Evolutionary conservation across 2,888 invertebrate genomes (phyloP).

Genomic region (Conus canariensis): DNA sequence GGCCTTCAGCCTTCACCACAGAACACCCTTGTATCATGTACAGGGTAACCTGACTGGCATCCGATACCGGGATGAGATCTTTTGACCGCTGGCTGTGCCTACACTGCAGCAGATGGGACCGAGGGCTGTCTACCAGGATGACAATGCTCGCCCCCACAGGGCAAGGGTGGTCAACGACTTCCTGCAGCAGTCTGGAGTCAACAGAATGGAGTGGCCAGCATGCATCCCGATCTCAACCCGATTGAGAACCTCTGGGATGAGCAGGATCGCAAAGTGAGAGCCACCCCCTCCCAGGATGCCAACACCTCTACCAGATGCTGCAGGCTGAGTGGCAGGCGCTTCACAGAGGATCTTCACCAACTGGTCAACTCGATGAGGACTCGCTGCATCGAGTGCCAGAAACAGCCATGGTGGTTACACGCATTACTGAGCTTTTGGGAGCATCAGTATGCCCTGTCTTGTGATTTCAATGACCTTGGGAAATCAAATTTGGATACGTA

Average conservation of each 20-base stretch:
- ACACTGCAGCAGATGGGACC: conserved; percentile 15
- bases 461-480: conserved; percentile 9
- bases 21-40: not conserved
- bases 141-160: not conserved
- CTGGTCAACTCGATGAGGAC: too few relatives aligned
- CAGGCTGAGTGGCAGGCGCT: not conserved
- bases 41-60: conserved; percentile 5
- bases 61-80: conserved; percentile 11
- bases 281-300: conserved; percentile 8
- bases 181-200: not conserved
- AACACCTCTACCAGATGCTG: not conserved
- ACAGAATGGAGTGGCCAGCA: too few relatives aligned
- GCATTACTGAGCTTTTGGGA: not conserved
- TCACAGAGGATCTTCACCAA: not conserved
- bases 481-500: conserved; percentile 6
- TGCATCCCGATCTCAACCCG: not conserved
- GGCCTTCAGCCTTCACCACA: conserved; percentile 26
- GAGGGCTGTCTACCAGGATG: not conserved
- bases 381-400: too few relatives aligned
- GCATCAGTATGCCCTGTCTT: conserved; percentile 6
- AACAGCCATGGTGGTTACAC: not conserved
- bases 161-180: not conserved
- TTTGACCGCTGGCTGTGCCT: not conserved
- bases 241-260: conserved; percentile 12
- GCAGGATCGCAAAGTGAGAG: not conserved